Evolutionary conservation across 2,888 invertebrate genomes (phyloP).

Genomic region (Dilophus febrilis): DNA sequence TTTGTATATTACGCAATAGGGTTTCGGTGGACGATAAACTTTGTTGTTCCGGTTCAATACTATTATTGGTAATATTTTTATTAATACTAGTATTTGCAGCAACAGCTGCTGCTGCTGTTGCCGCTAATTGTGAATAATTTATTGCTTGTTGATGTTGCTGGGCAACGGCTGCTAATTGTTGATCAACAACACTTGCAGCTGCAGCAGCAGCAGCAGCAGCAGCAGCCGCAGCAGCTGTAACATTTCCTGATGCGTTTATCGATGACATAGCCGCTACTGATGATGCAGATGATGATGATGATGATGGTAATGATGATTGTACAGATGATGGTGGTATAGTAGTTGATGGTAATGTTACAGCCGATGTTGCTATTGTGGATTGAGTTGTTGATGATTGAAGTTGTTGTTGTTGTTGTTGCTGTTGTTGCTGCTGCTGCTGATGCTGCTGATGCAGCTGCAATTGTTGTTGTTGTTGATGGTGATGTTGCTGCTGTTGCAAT

Average conservation of each 20-base stretch:
- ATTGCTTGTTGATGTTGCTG: slow-evolving; percentile 45
- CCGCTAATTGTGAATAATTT: slow-evolving; percentile 63
- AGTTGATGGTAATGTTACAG: too few relatives aligned
- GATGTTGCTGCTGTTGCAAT: too few relatives aligned
- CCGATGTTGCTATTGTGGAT: too few relatives aligned
- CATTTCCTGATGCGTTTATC: too few relatives aligned
- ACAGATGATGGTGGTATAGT: slow-evolving; percentile 16
- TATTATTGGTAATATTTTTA: slow-evolving; percentile 16
- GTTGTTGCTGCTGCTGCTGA: slow-evolving; percentile 16
- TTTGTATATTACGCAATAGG: slow-evolving; percentile 86
- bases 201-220: too few relatives aligned
- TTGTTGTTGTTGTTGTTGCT: too few relatives aligned
- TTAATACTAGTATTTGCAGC: slow-evolving; percentile 35
- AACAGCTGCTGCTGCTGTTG: slow-evolving; percentile 45
- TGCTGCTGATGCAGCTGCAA: slow-evolving; percentile 41
- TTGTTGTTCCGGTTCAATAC: slow-evolving; percentile 37
- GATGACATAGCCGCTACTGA: too few relatives aligned
- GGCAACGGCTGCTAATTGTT: slow-evolving; percentile 18
- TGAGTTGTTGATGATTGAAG: too few relatives aligned
- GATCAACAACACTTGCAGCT: slow-evolving; percentile 16
- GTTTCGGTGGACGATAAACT: slow-evolving; percentile 79
- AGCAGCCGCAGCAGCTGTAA: too few relatives aligned
- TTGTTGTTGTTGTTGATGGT: slow-evolving; percentile 22
- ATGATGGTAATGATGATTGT: slow-evolving; percentile 38
- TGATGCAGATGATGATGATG: slow-evolving; percentile 40